Evolutionary conservation across 2,113 vertebrate species (phyloP).

Genomic region (Caretta caretta): DNA sequence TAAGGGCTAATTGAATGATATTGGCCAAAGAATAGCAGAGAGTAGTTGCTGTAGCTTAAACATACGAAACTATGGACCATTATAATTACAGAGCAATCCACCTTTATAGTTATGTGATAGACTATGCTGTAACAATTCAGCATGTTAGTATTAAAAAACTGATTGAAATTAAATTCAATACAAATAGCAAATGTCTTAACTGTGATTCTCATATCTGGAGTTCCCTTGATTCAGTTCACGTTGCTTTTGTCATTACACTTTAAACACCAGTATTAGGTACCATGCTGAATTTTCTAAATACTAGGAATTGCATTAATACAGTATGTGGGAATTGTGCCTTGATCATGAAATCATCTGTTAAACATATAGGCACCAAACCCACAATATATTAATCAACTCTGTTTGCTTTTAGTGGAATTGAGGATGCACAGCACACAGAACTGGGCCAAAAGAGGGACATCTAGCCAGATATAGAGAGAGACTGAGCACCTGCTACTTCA

Average conservation of each 20-base stretch:
- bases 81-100: background rate
- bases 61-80: background rate
- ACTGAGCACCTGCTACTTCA: background rate
- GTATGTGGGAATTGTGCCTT: background rate
- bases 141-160: background rate
- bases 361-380: background rate
- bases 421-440: background rate
- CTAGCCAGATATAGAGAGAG: background rate
- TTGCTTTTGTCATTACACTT: background rate
- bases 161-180: background rate
- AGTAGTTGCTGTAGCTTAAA: conserved; percentile 20
- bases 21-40: background rate
- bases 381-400: background rate
- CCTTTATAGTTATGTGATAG: conserved; percentile 8
- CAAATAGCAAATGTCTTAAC: background rate
- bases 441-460: background rate
- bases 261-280: background rate
- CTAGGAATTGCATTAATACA: fast-evolving
- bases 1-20: conserved; percentile 56
- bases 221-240: fast-evolving
- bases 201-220: background rate
- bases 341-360: fast-evolving
- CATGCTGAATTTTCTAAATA: background rate
- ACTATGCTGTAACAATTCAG: background rate
- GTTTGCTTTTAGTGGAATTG: background rate